Percentiles rank a stretch among this genome's conserved stretches.
These are phyloP conservation scores for Erythrocebus patas DNA, from an alignment of 2,113 vertebrate genomes.

Conservation along the genomic window DNA sequence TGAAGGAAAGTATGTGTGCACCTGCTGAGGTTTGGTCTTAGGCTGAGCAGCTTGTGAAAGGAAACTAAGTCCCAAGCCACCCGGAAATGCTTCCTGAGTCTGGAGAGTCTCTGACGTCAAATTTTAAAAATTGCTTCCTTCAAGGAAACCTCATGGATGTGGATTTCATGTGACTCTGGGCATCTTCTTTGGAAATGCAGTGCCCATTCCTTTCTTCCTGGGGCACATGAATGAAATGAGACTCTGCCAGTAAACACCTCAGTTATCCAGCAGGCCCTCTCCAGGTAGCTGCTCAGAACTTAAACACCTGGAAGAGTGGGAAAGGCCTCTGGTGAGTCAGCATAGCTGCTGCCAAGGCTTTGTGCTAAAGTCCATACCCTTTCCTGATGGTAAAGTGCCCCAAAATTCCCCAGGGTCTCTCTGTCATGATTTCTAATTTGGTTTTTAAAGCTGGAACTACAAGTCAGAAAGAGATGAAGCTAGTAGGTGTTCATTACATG, in stretches of 20 bases:
- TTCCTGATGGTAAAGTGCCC: neutral
- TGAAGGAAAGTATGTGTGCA: neutral
- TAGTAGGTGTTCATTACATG: neutral
- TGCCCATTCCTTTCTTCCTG: neutral
- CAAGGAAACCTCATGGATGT: neutral
- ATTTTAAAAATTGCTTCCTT: neutral
- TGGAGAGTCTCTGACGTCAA: neutral
- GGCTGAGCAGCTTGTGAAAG: neutral
- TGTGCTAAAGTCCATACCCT: neutral
- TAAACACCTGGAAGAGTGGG: neutral
- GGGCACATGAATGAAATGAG: neutral
- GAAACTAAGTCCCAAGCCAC: neutral
- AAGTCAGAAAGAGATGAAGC: conserved; percentile 4
- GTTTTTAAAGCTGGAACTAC: neutral
- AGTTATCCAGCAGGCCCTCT: neutral
- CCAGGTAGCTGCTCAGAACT: neutral
- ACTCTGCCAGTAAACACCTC: neutral
- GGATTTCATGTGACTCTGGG: neutral
- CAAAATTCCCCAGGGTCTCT: neutral
- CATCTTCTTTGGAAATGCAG: neutral
- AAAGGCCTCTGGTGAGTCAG: neutral
- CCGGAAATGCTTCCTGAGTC: neutral
- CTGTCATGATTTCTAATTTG: neutral
- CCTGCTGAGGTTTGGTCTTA: neutral
- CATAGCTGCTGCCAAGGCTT: neutral